A percentile compares a stretch with the other conserved stretches of the same genome.
These are phyloP conservation scores for Xestia c-nigrum DNA, from an alignment of 2,888 invertebrate genomes.

Conservation along the genomic window DNA sequence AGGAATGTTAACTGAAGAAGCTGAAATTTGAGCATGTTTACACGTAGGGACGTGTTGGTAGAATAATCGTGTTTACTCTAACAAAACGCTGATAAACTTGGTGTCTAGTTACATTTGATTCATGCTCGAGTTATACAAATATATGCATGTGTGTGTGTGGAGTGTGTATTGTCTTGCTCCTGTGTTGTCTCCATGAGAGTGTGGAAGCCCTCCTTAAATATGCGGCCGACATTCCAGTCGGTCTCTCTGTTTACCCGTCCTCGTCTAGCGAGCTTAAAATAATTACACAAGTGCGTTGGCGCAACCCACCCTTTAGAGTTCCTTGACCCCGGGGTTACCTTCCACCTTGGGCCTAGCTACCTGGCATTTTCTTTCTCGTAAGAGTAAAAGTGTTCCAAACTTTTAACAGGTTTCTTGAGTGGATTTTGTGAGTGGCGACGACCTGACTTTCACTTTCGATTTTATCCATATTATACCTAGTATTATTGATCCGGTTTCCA, in stretches of 20 bases:
- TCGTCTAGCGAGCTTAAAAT: conserved; percentile 87
- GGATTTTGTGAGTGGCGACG: conserved; percentile 68
- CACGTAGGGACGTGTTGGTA: conserved; percentile 7
- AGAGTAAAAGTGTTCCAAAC: conserved; percentile 76
- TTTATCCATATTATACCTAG: conserved; percentile 50
- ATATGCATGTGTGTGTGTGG: conserved; percentile 21
- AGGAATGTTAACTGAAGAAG: conserved; percentile 38
- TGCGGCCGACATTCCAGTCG: conserved; percentile 82
- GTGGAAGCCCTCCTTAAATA: conserved; percentile 71
- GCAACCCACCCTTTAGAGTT: conserved; percentile 79
- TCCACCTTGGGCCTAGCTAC: conserved; percentile 68
- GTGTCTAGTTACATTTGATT: conserved; percentile 57
- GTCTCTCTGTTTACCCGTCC: conserved; percentile 81
- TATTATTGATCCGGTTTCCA: conserved; percentile 58
- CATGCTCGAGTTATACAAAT: conserved; percentile 34
- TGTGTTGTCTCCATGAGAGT: conserved; percentile 47
- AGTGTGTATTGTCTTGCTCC: conserved; percentile 41
- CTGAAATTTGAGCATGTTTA: conserved; percentile 38
- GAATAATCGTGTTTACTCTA: conserved; percentile 30
- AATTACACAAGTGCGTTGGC: conserved; percentile 87
- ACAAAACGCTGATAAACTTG: conserved; percentile 44
- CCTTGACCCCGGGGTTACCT: conserved; percentile 74
- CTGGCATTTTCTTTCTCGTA: conserved; percentile 69
- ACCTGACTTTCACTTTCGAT: conserved; percentile 81
- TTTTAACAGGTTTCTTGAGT: conserved; percentile 79